Evolutionary conservation across 2,113 vertebrate species (phyloP).

Genomic region (Physeter macrocephalus): DNA sequence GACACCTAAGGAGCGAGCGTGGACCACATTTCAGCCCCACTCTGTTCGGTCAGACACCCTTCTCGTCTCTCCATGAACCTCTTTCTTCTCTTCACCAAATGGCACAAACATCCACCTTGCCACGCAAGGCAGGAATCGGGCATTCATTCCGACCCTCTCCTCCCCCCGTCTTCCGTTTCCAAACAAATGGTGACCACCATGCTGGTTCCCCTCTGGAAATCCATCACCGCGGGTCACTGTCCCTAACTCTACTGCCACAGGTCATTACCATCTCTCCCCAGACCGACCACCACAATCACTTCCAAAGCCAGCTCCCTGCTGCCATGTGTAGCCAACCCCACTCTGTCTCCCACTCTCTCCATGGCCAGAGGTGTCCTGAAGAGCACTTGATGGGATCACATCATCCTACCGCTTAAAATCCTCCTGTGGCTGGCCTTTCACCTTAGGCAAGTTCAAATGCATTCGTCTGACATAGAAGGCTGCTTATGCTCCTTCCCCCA

Average conservation of each 20-base stretch:
- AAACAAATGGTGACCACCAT: not conserved
- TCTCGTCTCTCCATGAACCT: not conserved
- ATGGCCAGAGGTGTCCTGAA: not conserved
- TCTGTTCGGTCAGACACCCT: not conserved
- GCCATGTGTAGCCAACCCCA: not conserved
- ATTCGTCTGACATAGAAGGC: not conserved
- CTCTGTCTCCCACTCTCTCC: not conserved
- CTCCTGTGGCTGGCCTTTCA: not conserved
- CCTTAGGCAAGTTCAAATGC: not conserved
- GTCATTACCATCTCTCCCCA: not conserved
- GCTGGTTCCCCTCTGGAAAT: not conserved
- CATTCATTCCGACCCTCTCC: not conserved
- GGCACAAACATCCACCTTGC: not conserved
- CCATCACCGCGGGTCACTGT: not conserved
- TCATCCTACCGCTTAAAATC: not conserved
- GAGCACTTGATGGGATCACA: too few species aligned
- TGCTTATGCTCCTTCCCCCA: not conserved
- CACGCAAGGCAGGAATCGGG: not conserved
- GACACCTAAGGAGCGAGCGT: fast-evolving
- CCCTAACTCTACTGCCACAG: too few species aligned
- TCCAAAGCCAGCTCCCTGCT: not conserved
- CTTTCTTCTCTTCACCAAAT: not conserved
- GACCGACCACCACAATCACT: not conserved
- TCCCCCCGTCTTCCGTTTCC: not conserved
- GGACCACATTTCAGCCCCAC: not conserved